A percentile compares a stretch with the other conserved stretches of the same genome.
phyloP scores from a whole-genome alignment of 2,888 invertebrate species.

The Chloromyia formosa region DNA sequence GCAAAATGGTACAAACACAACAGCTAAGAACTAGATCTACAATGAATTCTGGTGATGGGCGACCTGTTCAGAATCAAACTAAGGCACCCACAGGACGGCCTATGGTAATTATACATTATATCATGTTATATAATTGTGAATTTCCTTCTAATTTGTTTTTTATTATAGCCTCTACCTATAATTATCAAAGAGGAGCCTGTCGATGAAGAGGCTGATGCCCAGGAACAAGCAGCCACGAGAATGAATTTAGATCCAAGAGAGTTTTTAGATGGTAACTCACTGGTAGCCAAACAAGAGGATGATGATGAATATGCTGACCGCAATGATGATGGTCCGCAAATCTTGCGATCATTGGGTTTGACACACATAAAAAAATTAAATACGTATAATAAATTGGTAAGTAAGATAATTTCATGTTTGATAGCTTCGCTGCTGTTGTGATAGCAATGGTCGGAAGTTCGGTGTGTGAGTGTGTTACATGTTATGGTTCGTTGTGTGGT shows the following conservation, averaged over 20 bases:
- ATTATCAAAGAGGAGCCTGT: slow-evolving; percentile 62
- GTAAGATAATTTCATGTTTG: slow-evolving; percentile 1
- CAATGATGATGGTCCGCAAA: slow-evolving; percentile 52
- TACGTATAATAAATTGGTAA: slow-evolving; percentile 51
- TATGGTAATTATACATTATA: slow-evolving; percentile 25
- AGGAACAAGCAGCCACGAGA: slow-evolving; percentile 56
- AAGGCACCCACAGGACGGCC: slow-evolving; percentile 10
- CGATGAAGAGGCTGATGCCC: slow-evolving; percentile 48
- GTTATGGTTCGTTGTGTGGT: no score
- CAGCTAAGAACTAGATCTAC: not conserved
- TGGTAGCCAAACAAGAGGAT: slow-evolving; percentile 39
- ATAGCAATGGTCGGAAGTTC: no score
- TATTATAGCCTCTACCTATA: slow-evolving; percentile 59
- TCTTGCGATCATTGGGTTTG: slow-evolving; percentile 54
- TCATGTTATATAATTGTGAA: not conserved
- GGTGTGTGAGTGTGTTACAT: no score
- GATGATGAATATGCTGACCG: slow-evolving; percentile 37
- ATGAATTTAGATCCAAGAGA: slow-evolving; percentile 63
- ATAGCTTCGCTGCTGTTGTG: no score
- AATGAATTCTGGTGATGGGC: not conserved
- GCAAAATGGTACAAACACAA: slow-evolving; percentile 35
- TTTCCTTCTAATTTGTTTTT: not conserved
- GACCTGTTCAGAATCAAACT: not conserved
- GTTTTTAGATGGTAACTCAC: slow-evolving; percentile 57
- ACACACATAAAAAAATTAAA: slow-evolving; percentile 53